Evolutionary conservation across 92 coral and sea anemone genomes (phyloP).

Genomic region (Montipora capitata): DNA sequence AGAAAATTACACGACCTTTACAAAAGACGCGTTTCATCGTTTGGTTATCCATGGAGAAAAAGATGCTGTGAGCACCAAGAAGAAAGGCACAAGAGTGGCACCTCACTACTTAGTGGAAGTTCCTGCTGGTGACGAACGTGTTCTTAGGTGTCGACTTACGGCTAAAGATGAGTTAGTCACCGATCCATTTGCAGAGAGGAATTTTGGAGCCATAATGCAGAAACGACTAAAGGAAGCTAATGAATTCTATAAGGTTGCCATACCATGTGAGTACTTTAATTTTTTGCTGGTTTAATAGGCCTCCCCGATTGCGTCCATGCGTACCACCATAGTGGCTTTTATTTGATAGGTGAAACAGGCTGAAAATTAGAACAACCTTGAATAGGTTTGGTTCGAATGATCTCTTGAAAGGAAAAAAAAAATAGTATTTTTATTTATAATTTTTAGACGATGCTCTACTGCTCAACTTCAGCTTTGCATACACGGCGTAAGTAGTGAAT

Average conservation of each 20-base stretch:
- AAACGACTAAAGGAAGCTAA: slow-evolving; percentile 88
- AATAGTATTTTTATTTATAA: too few species aligned
- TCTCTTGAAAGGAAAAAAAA: too few species aligned
- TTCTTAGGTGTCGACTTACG: slow-evolving; percentile 85
- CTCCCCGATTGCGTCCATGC: too few species aligned
- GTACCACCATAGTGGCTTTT: too few species aligned
- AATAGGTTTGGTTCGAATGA: too few species aligned
- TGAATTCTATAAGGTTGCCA: slow-evolving; percentile 84
- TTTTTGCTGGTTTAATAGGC: too few species aligned
- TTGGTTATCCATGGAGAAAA: slow-evolving; percentile 85
- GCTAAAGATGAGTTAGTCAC: slow-evolving; percentile 77
- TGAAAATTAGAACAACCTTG: too few species aligned
- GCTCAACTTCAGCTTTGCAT: neutral
- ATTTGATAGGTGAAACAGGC: too few species aligned
- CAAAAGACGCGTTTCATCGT: slow-evolving; percentile 98
- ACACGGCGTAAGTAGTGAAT: too few species aligned
- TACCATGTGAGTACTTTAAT: slow-evolving; percentile 75
- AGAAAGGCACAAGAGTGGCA: slow-evolving; percentile 91
- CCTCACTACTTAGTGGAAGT: slow-evolving; percentile 87
- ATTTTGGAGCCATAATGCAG: slow-evolving; percentile 83
- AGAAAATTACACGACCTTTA: slow-evolving; percentile 86
- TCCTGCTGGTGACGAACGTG: slow-evolving; percentile 80
- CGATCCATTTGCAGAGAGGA: slow-evolving; percentile 80
- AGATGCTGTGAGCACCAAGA: slow-evolving; percentile 86
- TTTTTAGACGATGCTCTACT: neutral